A percentile compares a stretch with the other conserved stretches of the same genome.
Conservation (phyloP, 2,113 vertebrate genomes). For the Entomyzon cyanotis region DNA sequence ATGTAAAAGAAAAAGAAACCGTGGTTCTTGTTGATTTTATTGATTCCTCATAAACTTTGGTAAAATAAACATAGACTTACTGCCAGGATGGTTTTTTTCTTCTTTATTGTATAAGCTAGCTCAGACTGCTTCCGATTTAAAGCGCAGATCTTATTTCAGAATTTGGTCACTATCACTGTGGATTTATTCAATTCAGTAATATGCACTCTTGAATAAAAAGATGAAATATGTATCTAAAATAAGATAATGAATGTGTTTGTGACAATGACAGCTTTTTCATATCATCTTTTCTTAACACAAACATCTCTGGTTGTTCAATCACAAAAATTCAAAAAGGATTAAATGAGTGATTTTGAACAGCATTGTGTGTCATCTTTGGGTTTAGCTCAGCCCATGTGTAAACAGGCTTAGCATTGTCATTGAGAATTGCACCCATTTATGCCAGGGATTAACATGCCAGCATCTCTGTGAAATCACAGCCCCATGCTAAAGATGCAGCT, state of each 20-base stretch:
- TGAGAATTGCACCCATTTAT: background rate
- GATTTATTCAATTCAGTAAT: conserved; percentile 60
- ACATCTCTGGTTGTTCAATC: background rate
- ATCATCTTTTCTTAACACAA: background rate
- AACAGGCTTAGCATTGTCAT: conserved; percentile 2
- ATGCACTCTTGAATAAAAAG: conserved; percentile 52
- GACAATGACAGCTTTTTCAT: background rate
- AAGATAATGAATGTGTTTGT: conserved; percentile 28
- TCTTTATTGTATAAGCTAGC: conserved; percentile 36
- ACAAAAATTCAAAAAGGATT: background rate
- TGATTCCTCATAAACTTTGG: conserved; percentile 23
- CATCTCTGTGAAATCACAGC: background rate
- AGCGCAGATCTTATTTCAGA: conserved; percentile 57
- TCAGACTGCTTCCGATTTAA: conserved; percentile 48
- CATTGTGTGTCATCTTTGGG: background rate
- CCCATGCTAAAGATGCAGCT: background rate
- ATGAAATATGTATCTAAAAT: conserved; percentile 44
- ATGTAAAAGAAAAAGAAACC: conserved; percentile 3
- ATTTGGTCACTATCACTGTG: conserved; percentile 34
- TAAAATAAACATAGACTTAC: conserved; percentile 54
- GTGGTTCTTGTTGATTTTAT: background rate
- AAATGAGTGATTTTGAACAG: background rate
- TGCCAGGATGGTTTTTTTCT: conserved; percentile 51
- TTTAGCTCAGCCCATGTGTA: background rate
- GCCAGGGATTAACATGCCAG: background rate